Evolutionary conservation across 2,888 invertebrate genomes (phyloP), one percentile per base, ranked within the genome.

Genomic region (Empis stercorea): DNA sequence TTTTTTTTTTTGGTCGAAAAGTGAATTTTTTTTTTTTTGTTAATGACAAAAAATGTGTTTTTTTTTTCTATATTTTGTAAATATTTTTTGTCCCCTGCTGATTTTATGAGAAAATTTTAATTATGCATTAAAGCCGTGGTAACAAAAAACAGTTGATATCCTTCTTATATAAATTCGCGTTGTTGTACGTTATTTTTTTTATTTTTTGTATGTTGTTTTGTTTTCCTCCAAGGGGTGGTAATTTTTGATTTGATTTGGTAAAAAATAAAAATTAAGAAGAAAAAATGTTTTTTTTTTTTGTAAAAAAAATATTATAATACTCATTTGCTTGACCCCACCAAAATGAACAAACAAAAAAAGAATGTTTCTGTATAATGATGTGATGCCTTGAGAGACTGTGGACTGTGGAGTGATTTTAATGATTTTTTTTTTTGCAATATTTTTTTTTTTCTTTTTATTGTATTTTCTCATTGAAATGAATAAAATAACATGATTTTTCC

Each of bases 71-170:
- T n/a, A n/a, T n/a, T n/a, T n/a, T n/a, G n/a, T n/a, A n/a, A n/a
- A n/a, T n/a, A n/a, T n/a, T n/a, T n/a, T n/a, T n/a, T n/a, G n/a
- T 23, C 40, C 40, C 40, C 40, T 40, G 40, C 20, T 40, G 40
- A 40, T 40, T 40, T 40, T 40, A 40, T 40, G 40, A n/a, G 40
- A 40, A 40, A 34, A 40, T 40, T 40, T 40, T 40, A 40, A 40
- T 40, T 40, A 40, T 40, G 40, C 27, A 27, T 27, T 23, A 23
- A n/a, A 40, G 27, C 20, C 3, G 13, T 34, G 34, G 34, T n/a
- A 34, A 34, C 34, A 34, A 5, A 10, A 10, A 3, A n/a, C 23
- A 27, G 23, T 27, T 27, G 23, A 27, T 4, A 27, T 27, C 9
- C 7, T 27, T 27, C 6, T 27, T 7, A 20, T 20, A 4, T 20